Base-by-base conservation (phyloP, 2,797 vertebrate genomes). In the Anguilla anguilla region DNA sequence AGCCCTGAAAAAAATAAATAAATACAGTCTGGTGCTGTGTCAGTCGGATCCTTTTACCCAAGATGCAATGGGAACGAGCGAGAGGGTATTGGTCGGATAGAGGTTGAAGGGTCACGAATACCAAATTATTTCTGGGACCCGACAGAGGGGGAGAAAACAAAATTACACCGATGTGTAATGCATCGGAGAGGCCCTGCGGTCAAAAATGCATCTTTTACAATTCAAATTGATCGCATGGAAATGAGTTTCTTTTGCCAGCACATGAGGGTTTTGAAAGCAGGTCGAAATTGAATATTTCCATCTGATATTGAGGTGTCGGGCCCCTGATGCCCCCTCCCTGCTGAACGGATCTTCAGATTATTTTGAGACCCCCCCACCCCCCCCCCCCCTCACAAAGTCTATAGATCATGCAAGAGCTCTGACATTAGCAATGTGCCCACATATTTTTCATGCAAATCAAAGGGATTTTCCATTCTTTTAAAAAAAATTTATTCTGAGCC, bases 51-150 rank as follows among this genome's bases (percentile, higher is more conserved):
- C 3, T 82, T 82, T 51, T 82, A 19, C 46, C 43, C 19, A 51
- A 81, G 43, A 51, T 46, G 43, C 19, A 82, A 7, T 25, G 79
- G 72, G 25, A 51, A 51, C 0, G 19, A 7, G 79, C 13, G 11
- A 25, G 43, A 25, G 43, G 19, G 43, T 82, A 2, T 2, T 49
- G 79, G 6, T 82, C 43, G 19, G 79, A 82, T 43, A n/a, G 79
- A 51, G 22, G 43, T 82, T 43, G 46, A 82, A 51, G 31, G 79
- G 6, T 82, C 19, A 51, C 43, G 7, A 82, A 82, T 82, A 9
- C 19, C 79, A 82, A 82, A 51, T 82, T 82, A 82, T 82, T 82
- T n/a, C 79, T 82, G 79, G 79, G 46, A n/a, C 79, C 28, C 2
- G 43, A n/a, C 2, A 82, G 79, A 51, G 19, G 31, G 3, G 69